Conservation (phyloP, 2,113 vertebrate genomes). For the Nothocercus nigrocapillus region DNA sequence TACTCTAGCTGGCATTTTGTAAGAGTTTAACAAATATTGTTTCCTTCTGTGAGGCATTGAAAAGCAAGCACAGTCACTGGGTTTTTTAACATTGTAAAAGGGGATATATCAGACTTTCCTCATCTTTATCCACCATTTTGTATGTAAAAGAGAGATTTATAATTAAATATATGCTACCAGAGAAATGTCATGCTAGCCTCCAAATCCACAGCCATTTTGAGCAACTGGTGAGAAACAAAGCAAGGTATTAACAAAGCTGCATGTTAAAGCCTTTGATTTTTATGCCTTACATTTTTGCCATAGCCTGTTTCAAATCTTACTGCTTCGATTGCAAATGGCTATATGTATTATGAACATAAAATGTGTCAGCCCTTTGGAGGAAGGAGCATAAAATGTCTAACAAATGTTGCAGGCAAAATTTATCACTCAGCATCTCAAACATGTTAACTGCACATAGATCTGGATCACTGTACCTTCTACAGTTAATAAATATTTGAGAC, state of each 20-base stretch:
- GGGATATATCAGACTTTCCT: not conserved
- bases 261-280: not conserved
- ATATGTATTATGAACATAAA: not conserved
- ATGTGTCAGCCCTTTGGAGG: not conserved
- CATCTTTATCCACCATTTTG: not conserved
- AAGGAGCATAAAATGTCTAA: not conserved
- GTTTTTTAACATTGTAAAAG: not conserved
- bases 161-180: not conserved
- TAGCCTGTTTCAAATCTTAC: not conserved
- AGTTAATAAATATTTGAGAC: slow-evolving; percentile 3
- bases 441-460: not conserved
- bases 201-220: not conserved
- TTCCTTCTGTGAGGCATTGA: not conserved
- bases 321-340: no score
- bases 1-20: not conserved
- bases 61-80: not conserved
- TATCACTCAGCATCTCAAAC: not conserved
- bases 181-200: not conserved
- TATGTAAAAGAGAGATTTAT: not conserved
- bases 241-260: not conserved
- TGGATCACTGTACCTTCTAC: not conserved
- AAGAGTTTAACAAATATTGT: not conserved
- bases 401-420: no score
- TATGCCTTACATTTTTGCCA: not conserved
- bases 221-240: not conserved